phyloP scores from a whole-genome alignment of 2,797 vertebrate genomes.

The Danio aesculapii region DNA sequence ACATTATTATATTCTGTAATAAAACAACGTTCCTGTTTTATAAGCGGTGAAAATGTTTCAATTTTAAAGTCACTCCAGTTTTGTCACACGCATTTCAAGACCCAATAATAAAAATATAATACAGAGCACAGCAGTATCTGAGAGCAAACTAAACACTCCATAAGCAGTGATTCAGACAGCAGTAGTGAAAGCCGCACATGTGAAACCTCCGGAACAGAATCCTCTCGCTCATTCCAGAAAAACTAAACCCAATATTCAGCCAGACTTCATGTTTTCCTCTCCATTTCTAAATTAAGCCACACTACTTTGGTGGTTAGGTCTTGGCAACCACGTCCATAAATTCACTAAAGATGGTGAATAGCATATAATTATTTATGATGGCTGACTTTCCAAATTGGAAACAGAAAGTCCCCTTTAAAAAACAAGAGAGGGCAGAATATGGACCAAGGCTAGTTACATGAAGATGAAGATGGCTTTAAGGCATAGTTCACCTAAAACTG shows the following conservation, averaged over 20 bases:
- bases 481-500: background rate
- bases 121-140: background rate
- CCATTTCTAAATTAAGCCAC: conserved; percentile 63
- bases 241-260: conserved; percentile 50
- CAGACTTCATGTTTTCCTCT: conserved; percentile 56
- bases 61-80: background rate
- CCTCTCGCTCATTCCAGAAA: conserved; percentile 46
- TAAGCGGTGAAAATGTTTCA: background rate
- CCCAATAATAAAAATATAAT: background rate
- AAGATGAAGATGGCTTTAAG: background rate
- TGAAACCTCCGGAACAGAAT: conserved; percentile 45
- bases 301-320: conserved; percentile 64
- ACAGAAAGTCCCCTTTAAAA: conserved; percentile 63
- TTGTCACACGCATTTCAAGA: background rate
- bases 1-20: too few relatives aligned
- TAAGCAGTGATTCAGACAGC: conserved; percentile 15
- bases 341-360: conserved; percentile 63
- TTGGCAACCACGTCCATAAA: conserved; percentile 69
- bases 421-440: conserved; percentile 57
- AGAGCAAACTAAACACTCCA: conserved; percentile 17
- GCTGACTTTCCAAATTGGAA: conserved; percentile 71
- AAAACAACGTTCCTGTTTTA: background rate
- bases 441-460: background rate
- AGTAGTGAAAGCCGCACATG: conserved; percentile 36
- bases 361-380: conserved; percentile 77